Evolutionary conservation across 2,113 vertebrate genomes (phyloP), one percentile per base, ranked within the genome.

Genomic region (Podilymbus podiceps): DNA sequence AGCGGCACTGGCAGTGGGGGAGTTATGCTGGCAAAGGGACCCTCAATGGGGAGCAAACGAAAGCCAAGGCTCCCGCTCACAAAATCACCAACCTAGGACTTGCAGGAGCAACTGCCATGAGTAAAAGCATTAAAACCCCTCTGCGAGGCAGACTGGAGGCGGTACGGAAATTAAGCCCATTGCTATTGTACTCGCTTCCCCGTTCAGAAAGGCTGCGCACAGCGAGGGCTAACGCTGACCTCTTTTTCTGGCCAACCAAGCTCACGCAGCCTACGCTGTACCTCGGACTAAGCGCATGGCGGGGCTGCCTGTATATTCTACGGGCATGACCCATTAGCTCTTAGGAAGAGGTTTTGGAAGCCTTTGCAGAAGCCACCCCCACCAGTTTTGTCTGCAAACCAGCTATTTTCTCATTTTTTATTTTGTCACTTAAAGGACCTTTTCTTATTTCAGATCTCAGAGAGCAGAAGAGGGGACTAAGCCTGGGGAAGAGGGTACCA

Each of bases 251-350:
- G 59, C 46, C 42, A 38, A 4, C 33, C 47, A 23, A 42, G 58
- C 24, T 55, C 25, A 69, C 50, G 2, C 4, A 10, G 23, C 52
- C 40, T 27, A 7, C 0, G 0, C 28, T 3, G 31, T 30, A 11
- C 11, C 62, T 64, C 4, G 2, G 40, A 21, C 23, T 7, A 40
- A 46, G 44, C 4, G 2, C 5, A 1, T 2, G 21, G 49, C 5
- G 3, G 46, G 78, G 35, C 35, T 83, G 72, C 15, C 56, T 4
- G 0, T 9, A 4, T 8, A 0, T 55, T 42, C 50, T 30, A 12
- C 1, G 50, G 82, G 50, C 47, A 83, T n/a, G 55, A n/a, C 12
- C 10, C 59, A 12, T 3, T 5, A 23, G 28, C 59, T 69, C 46
- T 60, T 25, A 31, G 42, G 63, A 46, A 42, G 38, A 46, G 8